Evolutionary conservation across 2,888 invertebrate species (phyloP), one percentile per base, ranked within the genome.

Genomic region (Tipula confusa): DNA sequence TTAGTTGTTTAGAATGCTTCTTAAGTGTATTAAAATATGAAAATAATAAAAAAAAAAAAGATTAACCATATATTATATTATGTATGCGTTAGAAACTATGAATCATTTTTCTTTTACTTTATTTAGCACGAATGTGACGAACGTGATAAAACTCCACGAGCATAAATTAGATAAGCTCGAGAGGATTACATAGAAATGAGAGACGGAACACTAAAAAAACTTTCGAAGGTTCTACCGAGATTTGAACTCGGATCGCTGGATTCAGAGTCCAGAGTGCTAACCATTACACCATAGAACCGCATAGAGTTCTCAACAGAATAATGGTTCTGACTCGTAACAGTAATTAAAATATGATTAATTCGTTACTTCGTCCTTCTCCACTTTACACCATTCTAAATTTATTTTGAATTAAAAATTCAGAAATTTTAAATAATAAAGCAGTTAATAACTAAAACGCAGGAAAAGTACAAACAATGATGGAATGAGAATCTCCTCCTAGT

Each of bases 241-340:
- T 29, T 83, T 83, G 83, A 83, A 83, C 83, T 83, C 83, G 83
- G 83, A 83, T 83, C 83, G 83, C 83, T 83, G 83, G 83, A 83
- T 83, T 83, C 83, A 83, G 48, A 83, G 83, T 83, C 83, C 83
- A 83, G 48, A 83, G 83, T 82, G 88, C 89, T 88, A 88, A 88
- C 88, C 88, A 88, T 89, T 89, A 88, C 88, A 89, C 89, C 88
- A 89, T 88, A 88, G 88, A 88, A 88, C 88, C 88, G 29, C 11
- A 9, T 24, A 33, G 0, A 18, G 7, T 13, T 1, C 64, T 33
- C n/a, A 36, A 36, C 13, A 24, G 43, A 43, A 43, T 43, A 5
- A 24, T 18, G 18, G 24, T 18, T 64, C 64, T 24, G 64, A 64
- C 7, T 24, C 64, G 24, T 43, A 13, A 43, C 9, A n/a, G 43